These are phyloP conservation scores for Artibeus jamaicensis DNA, from an alignment of 2,797 vertebrate genomes.

Conservation along the genomic window DNA sequence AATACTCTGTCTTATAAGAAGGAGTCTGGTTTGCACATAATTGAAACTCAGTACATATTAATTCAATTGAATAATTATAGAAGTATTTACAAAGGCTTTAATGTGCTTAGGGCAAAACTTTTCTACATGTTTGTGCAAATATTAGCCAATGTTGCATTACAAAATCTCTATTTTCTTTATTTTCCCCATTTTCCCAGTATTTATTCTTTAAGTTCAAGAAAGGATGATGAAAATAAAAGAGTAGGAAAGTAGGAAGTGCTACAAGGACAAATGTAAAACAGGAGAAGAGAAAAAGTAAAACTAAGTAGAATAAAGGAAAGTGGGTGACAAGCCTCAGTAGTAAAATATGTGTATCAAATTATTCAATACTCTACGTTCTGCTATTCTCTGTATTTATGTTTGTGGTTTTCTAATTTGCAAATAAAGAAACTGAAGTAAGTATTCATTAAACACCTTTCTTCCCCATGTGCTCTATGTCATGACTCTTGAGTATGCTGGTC, in stretches of 20 bases:
- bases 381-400: neutral
- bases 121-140: neutral
- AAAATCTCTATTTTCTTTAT: neutral
- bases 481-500: neutral
- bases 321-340: neutral
- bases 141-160: neutral
- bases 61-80: neutral
- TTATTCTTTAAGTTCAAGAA: neutral
- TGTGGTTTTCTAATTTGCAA: neutral
- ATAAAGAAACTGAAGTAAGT: neutral
- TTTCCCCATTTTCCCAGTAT: neutral
- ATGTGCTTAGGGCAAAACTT: neutral
- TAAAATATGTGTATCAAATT: neutral
- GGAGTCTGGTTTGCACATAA: neutral
- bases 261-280: neutral
- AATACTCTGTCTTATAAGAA: neutral
- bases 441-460: neutral
- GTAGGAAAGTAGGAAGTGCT: neutral
- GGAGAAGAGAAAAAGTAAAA: neutral
- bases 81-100: neutral
- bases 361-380: neutral
- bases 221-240: neutral
- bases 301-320: neutral
- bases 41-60: neutral
- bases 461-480: neutral